These are phyloP conservation scores for Tetrax tetrax DNA, from an alignment of 2,113 vertebrate genomes.

Conservation along the genomic window DNA sequence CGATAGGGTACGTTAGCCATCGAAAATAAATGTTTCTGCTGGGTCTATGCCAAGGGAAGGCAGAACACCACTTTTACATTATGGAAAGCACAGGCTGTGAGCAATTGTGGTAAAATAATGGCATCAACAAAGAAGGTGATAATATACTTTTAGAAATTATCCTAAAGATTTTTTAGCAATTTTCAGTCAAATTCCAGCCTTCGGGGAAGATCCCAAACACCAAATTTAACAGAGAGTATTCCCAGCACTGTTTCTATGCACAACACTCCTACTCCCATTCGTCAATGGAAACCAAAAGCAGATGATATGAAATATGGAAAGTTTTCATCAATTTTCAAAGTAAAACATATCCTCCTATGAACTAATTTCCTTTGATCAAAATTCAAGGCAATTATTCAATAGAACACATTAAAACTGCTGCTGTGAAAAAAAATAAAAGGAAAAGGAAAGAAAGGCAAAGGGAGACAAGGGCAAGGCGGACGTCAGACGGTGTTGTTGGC, in stretches of 20 bases:
- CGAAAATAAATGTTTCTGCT: not conserved
- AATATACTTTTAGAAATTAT: not conserved
- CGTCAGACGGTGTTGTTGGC: fast-evolving
- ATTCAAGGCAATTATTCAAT: not conserved
- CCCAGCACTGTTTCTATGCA: not conserved
- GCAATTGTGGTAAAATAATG: not conserved
- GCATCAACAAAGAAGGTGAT: not conserved
- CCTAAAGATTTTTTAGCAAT: not conserved
- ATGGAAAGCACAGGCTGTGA: not conserved
- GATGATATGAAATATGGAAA: not conserved
- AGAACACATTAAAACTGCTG: not conserved
- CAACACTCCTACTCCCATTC: not conserved
- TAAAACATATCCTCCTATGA: not conserved
- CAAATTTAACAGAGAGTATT: not conserved
- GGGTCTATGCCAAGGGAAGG: not conserved
- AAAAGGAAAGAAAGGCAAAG: not conserved
- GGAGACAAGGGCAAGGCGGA: not conserved
- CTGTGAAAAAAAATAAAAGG: not conserved
- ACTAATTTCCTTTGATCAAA: not conserved
- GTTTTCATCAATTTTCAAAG: not conserved
- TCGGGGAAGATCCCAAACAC: not conserved
- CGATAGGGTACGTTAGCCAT: not conserved
- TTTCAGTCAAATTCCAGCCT: not conserved
- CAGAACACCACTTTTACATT: not conserved
- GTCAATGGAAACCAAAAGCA: not conserved